phyloP scores from a whole-genome alignment of 2,888 invertebrate species.

The Pheosia tremula region DNA sequence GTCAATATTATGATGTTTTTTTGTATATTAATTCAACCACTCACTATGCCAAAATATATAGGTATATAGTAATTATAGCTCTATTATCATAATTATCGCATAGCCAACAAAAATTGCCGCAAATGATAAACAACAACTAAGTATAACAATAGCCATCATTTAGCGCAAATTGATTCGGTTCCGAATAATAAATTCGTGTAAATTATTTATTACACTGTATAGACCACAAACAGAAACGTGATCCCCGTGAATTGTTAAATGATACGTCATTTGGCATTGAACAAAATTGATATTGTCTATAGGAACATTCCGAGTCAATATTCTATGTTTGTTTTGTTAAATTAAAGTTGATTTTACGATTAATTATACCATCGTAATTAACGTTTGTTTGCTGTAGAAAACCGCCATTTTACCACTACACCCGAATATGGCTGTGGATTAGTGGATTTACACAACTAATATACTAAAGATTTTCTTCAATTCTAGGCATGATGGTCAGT shows the following conservation, averaged over 20 bases:
- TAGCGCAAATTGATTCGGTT: constrained; percentile 27
- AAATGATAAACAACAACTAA: neutral
- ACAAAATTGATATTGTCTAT: constrained; percentile 45
- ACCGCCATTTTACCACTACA: too few species aligned
- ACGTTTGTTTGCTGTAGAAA: too few species aligned
- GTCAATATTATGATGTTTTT: too few species aligned
- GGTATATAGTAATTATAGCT: neutral
- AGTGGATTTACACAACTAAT: too few species aligned
- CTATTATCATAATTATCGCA: neutral
- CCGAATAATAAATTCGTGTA: constrained; percentile 41
- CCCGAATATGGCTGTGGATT: too few species aligned
- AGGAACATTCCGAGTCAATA: constrained; percentile 18
- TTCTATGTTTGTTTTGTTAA: constrained; percentile 33
- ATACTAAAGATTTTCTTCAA: too few species aligned
- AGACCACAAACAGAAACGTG: constrained; percentile 58
- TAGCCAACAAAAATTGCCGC: neutral
- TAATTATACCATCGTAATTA: neutral
- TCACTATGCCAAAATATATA: too few species aligned
- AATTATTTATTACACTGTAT: constrained; percentile 53
- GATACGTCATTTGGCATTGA: constrained; percentile 53
- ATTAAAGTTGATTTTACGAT: constrained; percentile 29
- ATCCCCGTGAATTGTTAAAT: constrained; percentile 55
- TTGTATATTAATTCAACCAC: too few species aligned
- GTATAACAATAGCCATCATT: constrained; percentile 4
- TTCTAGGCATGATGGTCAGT: too few species aligned